Evolutionary conservation across 2,113 vertebrate species (phyloP).

Genomic region (Eurypyga helias): DNA sequence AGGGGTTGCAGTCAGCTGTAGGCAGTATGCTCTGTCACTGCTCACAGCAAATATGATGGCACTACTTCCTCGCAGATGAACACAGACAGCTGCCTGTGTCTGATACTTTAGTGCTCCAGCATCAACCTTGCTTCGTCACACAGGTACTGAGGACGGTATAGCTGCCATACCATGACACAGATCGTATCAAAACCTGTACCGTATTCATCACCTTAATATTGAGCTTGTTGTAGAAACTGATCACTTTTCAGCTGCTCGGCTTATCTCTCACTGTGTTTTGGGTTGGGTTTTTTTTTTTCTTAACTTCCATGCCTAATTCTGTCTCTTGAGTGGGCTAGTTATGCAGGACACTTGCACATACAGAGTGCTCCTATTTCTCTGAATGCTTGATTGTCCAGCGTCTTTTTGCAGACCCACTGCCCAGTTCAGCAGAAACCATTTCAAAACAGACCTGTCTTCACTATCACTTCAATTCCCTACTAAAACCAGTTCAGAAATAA

Average conservation of each 20-base stretch:
- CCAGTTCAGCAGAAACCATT: not conserved
- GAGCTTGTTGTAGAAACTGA: not conserved
- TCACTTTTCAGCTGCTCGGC: not conserved
- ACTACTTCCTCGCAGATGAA: not conserved
- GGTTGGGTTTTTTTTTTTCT: not conserved
- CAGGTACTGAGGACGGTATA: not conserved
- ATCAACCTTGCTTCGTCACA: not conserved
- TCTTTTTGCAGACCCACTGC: not conserved
- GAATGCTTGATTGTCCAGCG: not conserved
- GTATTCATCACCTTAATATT: not conserved
- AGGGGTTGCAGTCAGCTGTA: not conserved
- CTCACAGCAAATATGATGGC: not conserved
- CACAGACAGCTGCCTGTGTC: slow-evolving; percentile 10
- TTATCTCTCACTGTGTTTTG: not conserved
- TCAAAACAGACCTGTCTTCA: not conserved
- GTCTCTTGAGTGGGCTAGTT: not conserved
- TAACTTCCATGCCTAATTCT: not conserved
- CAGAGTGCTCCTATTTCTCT: not conserved
- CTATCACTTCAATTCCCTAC: not conserved
- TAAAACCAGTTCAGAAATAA: not conserved
- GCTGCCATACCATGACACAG: not conserved
- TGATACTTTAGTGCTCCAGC: not conserved
- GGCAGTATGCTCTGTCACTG: not conserved
- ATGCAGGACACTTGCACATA: not conserved
- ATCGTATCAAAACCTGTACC: not conserved